Evolutionary conservation across 2,113 vertebrate species (phyloP).

Genomic region (Carassius carassius): DNA sequence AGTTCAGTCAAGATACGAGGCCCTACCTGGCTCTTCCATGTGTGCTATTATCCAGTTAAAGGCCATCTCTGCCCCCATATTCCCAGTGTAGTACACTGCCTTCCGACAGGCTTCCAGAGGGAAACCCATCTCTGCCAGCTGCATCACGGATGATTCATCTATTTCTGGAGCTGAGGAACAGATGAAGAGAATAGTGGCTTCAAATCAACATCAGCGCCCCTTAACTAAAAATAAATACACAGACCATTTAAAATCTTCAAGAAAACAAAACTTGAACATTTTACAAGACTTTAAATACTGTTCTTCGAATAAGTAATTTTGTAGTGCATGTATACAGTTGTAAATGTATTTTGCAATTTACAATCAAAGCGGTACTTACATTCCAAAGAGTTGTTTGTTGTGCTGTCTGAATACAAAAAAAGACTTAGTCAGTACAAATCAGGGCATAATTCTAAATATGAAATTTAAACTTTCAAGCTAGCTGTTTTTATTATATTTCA

Average conservation of each 20-base stretch:
- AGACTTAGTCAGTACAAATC: not conserved
- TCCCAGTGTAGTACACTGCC: slow-evolving; percentile 97
- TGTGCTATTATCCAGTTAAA: slow-evolving; percentile 99
- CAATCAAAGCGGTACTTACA: slow-evolving; percentile 80
- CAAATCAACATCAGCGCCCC: not conserved
- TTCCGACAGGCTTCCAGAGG: slow-evolving; percentile 96
- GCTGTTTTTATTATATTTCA: not conserved
- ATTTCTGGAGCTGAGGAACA: slow-evolving; percentile 86
- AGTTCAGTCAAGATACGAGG: not conserved
- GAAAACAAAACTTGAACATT: not conserved
- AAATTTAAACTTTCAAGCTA: not conserved
- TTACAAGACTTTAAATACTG: not conserved
- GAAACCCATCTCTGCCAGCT: slow-evolving; percentile 98
- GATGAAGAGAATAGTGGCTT: slow-evolving; percentile 7
- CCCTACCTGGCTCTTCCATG: slow-evolving; percentile 97
- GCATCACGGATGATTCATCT: slow-evolving; percentile 94
- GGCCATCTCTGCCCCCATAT: slow-evolving; percentile 94
- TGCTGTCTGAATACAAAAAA: slow-evolving; percentile 80
- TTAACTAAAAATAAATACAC: slow-evolving; percentile 1
- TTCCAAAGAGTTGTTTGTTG: slow-evolving; percentile 84
- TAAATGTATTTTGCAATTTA: not conserved
- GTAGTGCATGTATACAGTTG: not conserved
- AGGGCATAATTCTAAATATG: not conserved
- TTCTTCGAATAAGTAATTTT: not conserved
- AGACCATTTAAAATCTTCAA: not conserved